Evolutionary conservation across 2,113 vertebrate species (phyloP), one percentile per base, ranked within the genome.

Genomic region (Nycticryphes semicollaris): DNA sequence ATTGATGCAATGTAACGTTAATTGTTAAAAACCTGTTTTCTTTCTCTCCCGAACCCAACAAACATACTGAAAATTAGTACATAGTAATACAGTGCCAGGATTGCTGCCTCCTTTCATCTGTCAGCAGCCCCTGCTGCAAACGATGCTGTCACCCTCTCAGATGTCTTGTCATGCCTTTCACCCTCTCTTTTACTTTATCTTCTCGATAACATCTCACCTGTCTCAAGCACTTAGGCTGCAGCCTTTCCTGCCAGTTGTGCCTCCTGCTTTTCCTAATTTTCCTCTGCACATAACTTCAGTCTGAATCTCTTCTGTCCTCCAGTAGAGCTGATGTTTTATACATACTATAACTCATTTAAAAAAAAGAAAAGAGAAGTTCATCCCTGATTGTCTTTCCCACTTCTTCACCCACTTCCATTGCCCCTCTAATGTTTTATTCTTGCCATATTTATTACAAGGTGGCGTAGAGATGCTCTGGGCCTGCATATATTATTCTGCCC

Each of bases 381-480:
- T 79, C 7, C 35, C 45, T 25, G 21, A 53, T 94, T 90, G 75
- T 75, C 45, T 94, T 79, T 85, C 57, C 76, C 48, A 53, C 33
- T 89, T 91, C 77, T 85, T 91, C 66, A 69, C 30, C 15, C 24
- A 13, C 14, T 89, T 87, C 62, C 28, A n/a, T 35, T 84, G 77
- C 66, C 45, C 33, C 33, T 78, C 81, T 48, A 78, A 79, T 87
- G 62, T 76, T 87, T 72, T 95, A 48, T 75, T 96, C 53, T 51
- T 84, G 68, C 60, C 39, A 11, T 89, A 89, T 97, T 94, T 92
- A 84, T 97, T 83, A 24, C 64, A 82, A 47, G 35, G 76, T 80
- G 68, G 74, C 74, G 82, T 47, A 23, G 37, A 69, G 53, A 73
- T 87, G 53, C 45, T 91, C 45, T 85, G 12, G 17, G 78, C 77